A percentile compares a stretch with the other conserved stretches of the same genome.
Conservation (phyloP, 2,888 invertebrate species). For the Drosophila putrida region DNA sequence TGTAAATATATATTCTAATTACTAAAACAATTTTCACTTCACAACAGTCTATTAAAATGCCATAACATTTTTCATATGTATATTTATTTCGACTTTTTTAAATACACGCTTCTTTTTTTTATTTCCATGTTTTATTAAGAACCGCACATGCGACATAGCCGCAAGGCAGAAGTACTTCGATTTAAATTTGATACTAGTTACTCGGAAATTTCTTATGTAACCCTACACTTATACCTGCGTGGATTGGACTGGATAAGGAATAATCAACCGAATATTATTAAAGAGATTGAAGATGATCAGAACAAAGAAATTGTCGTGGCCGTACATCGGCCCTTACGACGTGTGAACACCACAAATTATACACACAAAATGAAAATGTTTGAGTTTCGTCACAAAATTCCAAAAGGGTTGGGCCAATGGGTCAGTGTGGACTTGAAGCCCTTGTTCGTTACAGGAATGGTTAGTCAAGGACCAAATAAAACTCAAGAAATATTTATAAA, state of each 20-base stretch:
- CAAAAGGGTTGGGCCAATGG: slow-evolving; percentile 86
- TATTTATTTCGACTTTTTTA: not conserved
- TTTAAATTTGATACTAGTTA: slow-evolving; percentile 81
- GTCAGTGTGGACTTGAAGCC: slow-evolving; percentile 91
- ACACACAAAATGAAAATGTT: slow-evolving; percentile 81
- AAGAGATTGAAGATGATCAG: slow-evolving; percentile 40
- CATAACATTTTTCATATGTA: not conserved
- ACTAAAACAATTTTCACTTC: too few species aligned
- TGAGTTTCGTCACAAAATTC: slow-evolving; percentile 81
- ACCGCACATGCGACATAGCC: slow-evolving; percentile 80
- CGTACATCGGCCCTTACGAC: slow-evolving; percentile 80
- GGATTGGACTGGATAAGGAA: slow-evolving; percentile 83
- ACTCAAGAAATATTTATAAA: slow-evolving; percentile 92
- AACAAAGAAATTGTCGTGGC: slow-evolving; percentile 76
- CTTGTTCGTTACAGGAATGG: slow-evolving; percentile 87
- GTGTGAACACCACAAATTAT: slow-evolving; percentile 69
- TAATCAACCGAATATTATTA: slow-evolving; percentile 68
- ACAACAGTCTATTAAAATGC: too few species aligned
- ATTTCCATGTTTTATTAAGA: slow-evolving; percentile 53
- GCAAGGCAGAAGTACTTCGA: slow-evolving; percentile 81
- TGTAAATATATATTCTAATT: not conserved
- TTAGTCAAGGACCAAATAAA: slow-evolving; percentile 85
- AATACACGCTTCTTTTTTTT: not conserved
- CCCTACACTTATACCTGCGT: slow-evolving; percentile 83
- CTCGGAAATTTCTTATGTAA: slow-evolving; percentile 79